Conservation (phyloP, 2,113 vertebrate species). For the Trogon melanurus region DNA sequence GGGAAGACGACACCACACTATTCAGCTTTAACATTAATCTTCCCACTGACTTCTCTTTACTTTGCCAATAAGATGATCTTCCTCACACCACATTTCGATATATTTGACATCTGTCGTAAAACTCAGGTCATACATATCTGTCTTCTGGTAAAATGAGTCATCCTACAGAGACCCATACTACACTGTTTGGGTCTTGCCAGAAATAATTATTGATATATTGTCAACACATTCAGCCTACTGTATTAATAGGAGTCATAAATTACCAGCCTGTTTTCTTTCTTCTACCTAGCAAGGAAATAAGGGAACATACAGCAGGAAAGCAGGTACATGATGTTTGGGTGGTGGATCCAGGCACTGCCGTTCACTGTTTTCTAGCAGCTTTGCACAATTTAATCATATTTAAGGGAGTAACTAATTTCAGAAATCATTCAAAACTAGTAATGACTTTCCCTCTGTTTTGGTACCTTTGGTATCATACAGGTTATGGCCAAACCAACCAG, state of each 20-base stretch:
- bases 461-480: neutral
- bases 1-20: constrained; percentile 14
- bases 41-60: constrained; percentile 74
- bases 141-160: constrained; percentile 78
- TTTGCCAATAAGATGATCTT: constrained; percentile 79
- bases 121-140: constrained; percentile 72
- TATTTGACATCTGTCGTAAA: constrained; percentile 81
- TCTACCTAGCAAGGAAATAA: constrained; percentile 23
- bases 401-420: neutral
- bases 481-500: neutral
- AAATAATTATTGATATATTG: constrained; percentile 80
- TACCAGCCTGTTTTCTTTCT: constrained; percentile 30
- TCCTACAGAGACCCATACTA: constrained; percentile 56
- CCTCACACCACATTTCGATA: constrained; percentile 73
- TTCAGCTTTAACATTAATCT: constrained; percentile 71
- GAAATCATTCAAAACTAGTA: neutral
- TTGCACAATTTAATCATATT: neutral
- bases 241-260: constrained; percentile 76
- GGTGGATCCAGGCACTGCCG: neutral
- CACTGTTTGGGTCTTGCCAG: constrained; percentile 57
- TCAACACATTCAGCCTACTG: constrained; percentile 69
- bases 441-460: neutral
- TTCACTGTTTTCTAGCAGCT: neutral
- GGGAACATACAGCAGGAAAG: constrained; percentile 1
- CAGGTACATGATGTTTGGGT: neutral